These are phyloP conservation scores for Helleia helle DNA, from an alignment of 2,888 invertebrate species.

Conservation along the genomic window DNA sequence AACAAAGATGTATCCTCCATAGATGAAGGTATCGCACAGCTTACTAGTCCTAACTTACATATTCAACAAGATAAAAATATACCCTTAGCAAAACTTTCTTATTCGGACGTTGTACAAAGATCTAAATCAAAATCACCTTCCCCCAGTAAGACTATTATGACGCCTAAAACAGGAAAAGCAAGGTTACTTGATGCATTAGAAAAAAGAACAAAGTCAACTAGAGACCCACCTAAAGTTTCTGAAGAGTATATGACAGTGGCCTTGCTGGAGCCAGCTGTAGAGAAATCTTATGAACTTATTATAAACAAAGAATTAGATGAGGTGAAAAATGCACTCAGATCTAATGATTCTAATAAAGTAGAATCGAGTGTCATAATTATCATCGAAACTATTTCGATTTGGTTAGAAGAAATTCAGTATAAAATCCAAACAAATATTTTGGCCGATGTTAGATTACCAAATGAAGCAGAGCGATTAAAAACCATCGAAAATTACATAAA, in stretches of 20 bases:
- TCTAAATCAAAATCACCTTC: constrained; percentile 68
- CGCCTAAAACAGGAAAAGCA: constrained; percentile 45
- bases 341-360: constrained; percentile 71
- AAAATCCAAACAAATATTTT: constrained; percentile 72
- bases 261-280: constrained; percentile 52
- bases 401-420: constrained; percentile 90
- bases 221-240: constrained; percentile 33
- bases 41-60: constrained; percentile 38
- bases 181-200: constrained; percentile 49
- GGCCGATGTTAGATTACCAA: constrained; percentile 30
- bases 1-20: constrained; percentile 53
- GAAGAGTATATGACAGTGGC: constrained; percentile 48
- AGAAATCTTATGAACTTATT: constrained; percentile 61
- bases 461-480: constrained; percentile 44
- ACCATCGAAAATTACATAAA: constrained; percentile 71
- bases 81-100: constrained; percentile 42
- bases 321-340: constrained; percentile 73
- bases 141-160: constrained; percentile 42
- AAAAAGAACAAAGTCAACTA: constrained; percentile 48
- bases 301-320: constrained; percentile 75
- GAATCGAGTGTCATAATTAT: constrained; percentile 83
- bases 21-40: constrained; percentile 63
- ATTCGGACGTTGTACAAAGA: constrained; percentile 65
- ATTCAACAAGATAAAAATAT: constrained; percentile 25
- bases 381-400: constrained; percentile 86